Base-by-base conservation (phyloP, 1,140 invertebrate genomes). In the Ephestia elutella region DNA sequence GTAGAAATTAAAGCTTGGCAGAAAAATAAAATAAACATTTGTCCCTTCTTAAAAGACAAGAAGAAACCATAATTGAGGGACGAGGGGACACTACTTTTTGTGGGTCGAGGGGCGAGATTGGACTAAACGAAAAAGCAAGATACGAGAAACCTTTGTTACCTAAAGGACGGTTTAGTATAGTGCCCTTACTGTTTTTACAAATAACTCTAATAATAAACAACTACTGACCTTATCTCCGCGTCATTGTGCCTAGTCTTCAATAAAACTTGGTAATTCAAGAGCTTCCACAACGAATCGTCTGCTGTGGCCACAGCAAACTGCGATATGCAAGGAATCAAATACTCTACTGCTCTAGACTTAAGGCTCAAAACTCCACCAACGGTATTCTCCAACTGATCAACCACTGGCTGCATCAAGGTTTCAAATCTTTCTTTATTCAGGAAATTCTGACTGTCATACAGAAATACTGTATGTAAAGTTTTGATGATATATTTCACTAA, bases 321-420 rank as follows among this genome's bases (percentile, higher is more conserved):
- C 10, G 93, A 92, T 54, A 98, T 90, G 74, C 95, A 96, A 0
- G 94, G 94, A 11, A 93, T 92, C 2, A 98, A 84, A 10, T 93
- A 78, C 17, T 92, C 87, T 28, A 81, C 89, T 0, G 94, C 90
- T 49, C 94, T 89, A 0, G 86, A 77, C 60, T 92, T 89, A 73
- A 93, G 93, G 28, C 70, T 75, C 17, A 90, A 90, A 63, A 90
- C 90, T n/a, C 90, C 92, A 28, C 92, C 93, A 20, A 95, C 67
- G 0, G 90, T 90, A 78, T 98, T 98, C 77, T 97, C 96, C 49
- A 96, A 75, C 88, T 98, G 96, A 87, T 98, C 95, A 0, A 98
- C 94, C 2, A 99, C 83, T 0, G 95, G 95, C 65, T 94, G 92
- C 92, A 96, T 93, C 0, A 99, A 76, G 0, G 92, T 90, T 54